A percentile compares a stretch with the other conserved stretches of the same genome.
phyloP scores from a whole-genome alignment of 2,113 vertebrate genomes.

The Pachyramphus minor region DNA sequence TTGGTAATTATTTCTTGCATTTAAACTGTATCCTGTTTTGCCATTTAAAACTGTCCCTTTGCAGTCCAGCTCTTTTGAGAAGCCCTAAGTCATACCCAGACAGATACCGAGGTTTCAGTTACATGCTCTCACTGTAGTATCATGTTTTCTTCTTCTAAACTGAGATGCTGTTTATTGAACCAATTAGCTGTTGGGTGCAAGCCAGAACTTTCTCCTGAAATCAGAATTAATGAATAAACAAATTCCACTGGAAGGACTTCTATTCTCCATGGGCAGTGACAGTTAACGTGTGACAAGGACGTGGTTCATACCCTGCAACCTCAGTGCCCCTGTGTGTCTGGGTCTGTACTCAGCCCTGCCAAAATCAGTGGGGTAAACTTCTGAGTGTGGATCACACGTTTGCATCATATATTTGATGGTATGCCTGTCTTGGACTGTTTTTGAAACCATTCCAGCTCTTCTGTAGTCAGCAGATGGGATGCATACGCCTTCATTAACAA shows the following conservation, averaged over 20 bases:
- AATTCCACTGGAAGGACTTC: neutral
- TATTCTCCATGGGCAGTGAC: neutral
- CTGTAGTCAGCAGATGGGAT: slow-evolving; percentile 56
- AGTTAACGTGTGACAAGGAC: neutral
- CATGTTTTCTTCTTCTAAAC: slow-evolving; percentile 1
- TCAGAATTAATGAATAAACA: slow-evolving; percentile 50
- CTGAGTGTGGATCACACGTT: neutral
- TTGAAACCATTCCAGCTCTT: slow-evolving; percentile 40
- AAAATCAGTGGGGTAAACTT: neutral
- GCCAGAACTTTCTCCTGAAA: slow-evolving; percentile 61
- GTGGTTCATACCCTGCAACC: rapidly evolving
- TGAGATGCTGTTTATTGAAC: slow-evolving; percentile 45
- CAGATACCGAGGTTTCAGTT: neutral
- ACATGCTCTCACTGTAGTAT: neutral
- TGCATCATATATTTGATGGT: neutral
- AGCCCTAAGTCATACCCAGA: neutral
- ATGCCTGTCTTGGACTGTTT: slow-evolving; percentile 33
- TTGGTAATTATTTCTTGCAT: neutral
- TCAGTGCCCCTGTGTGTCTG: neutral
- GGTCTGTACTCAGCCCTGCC: rapidly evolving
- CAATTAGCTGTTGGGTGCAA: slow-evolving; percentile 44
- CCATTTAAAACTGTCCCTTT: neutral
- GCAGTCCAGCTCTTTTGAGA: neutral
- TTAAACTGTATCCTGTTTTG: neutral
- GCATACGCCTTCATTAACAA: slow-evolving; percentile 54